Evolutionary conservation across 2,888 invertebrate species (phyloP).

Genomic region (Harpalus rubripes): DNA sequence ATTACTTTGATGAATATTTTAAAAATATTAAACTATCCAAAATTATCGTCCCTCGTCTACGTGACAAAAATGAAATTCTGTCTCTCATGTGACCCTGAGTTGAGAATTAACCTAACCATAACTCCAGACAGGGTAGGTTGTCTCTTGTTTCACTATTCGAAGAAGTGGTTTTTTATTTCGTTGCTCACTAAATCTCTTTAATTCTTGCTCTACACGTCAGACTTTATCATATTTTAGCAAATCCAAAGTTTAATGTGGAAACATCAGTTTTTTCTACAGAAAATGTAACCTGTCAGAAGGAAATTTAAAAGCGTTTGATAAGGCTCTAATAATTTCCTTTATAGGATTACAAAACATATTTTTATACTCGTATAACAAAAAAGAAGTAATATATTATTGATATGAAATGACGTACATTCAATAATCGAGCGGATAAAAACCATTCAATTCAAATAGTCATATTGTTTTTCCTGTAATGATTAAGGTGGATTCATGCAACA

Average conservation of each 20-base stretch:
- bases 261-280: neutral
- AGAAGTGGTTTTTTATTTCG: neutral
- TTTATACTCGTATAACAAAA: no score
- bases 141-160: conserved; percentile 2
- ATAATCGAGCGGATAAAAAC: no score
- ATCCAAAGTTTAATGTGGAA: neutral
- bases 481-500: no score
- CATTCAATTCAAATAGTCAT: no score
- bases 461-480: no score
- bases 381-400: no score
- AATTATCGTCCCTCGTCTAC: neutral
- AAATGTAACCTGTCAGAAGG: neutral
- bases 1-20: no score
- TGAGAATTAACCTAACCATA: neutral
- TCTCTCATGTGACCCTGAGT: neutral
- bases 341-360: no score
- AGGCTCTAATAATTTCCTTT: neutral
- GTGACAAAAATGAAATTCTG: neutral
- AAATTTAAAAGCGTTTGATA: conserved; percentile 3
- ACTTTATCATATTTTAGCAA: neutral
- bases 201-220: neutral
- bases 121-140: neutral
- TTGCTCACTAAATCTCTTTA: neutral
- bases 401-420: no score
- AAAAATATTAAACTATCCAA: neutral